Percentiles rank a stretch among this genome's conserved stretches.
phyloP scores from a whole-genome alignment of 2,113 vertebrate species.

The Acrocephalus arundinaceus region DNA sequence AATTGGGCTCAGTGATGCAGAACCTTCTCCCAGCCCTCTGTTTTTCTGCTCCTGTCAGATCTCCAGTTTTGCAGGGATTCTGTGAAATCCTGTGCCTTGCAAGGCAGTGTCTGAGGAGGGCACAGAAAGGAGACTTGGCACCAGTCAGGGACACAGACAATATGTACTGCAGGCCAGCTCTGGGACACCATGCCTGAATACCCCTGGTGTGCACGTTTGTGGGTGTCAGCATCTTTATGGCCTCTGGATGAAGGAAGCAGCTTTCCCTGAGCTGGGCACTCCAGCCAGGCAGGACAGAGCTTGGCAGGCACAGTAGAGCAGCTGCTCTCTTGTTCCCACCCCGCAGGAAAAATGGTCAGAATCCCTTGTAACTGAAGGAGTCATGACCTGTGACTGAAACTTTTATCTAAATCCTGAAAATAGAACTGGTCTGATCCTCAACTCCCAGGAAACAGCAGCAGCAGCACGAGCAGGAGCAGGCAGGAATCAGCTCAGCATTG shows the following conservation, averaged over 20 bases:
- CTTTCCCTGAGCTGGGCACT: background rate
- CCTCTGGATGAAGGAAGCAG: background rate
- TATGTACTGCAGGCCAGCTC: background rate
- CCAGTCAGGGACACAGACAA: background rate
- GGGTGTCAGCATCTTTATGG: constrained; percentile 29
- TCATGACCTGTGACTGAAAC: background rate
- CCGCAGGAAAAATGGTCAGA: background rate
- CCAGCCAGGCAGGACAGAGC: background rate
- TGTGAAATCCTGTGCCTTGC: background rate
- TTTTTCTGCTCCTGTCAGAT: background rate
- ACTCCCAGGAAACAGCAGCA: background rate
- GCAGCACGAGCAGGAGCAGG: background rate
- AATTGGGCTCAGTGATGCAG: background rate
- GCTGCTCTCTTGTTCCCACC: background rate
- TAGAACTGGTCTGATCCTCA: background rate
- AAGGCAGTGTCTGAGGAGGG: background rate
- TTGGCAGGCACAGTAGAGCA: background rate
- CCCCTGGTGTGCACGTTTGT: background rate
- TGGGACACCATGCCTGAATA: background rate
- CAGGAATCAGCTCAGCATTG: background rate
- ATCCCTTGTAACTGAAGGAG: background rate
- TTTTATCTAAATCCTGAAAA: constrained; percentile 26
- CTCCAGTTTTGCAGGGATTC: background rate
- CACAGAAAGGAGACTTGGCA: background rate
- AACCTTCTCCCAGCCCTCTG: background rate